phyloP scores from a whole-genome alignment of 2,797 vertebrate species.

The Crocodylus rhombifer region DNA sequence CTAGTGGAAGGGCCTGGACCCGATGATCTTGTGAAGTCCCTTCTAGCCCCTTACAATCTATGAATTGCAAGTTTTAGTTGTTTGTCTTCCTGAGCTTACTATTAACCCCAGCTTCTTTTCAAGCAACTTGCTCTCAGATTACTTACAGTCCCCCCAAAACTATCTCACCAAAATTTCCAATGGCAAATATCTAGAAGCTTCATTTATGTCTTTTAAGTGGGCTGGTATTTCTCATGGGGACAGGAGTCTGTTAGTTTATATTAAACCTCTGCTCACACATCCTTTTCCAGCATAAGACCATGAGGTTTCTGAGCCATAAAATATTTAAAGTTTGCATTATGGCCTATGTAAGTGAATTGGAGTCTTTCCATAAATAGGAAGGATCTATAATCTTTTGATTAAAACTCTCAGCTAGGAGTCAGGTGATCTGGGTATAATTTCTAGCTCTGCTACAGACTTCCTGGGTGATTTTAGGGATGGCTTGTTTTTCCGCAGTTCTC shows the following conservation, averaged over 20 bases:
- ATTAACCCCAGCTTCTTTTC: not conserved
- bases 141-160: not conserved
- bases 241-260: not conserved
- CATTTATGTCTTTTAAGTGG: not conserved
- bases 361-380: slow-evolving; percentile 60
- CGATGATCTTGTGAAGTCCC: too few relatives aligned
- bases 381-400: slow-evolving; percentile 61
- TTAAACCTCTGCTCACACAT: not conserved
- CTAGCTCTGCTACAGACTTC: slow-evolving; percentile 54
- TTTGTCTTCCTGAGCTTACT: not conserved
- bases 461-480: slow-evolving; percentile 76
- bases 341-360: not conserved
- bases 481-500: slow-evolving; percentile 73
- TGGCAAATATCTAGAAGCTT: not conserved
- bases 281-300: not conserved
- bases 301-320: not conserved
- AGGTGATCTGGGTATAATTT: slow-evolving; percentile 64
- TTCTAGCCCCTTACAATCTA: too few relatives aligned
- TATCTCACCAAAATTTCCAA: not conserved
- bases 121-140: not conserved
- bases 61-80: not conserved
- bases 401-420: slow-evolving; percentile 32
- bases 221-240: not conserved
- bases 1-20: too few relatives aligned
- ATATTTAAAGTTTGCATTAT: not conserved